Conservation (phyloP, 2,113 vertebrate genomes). For the Colaptes auratus region DNA sequence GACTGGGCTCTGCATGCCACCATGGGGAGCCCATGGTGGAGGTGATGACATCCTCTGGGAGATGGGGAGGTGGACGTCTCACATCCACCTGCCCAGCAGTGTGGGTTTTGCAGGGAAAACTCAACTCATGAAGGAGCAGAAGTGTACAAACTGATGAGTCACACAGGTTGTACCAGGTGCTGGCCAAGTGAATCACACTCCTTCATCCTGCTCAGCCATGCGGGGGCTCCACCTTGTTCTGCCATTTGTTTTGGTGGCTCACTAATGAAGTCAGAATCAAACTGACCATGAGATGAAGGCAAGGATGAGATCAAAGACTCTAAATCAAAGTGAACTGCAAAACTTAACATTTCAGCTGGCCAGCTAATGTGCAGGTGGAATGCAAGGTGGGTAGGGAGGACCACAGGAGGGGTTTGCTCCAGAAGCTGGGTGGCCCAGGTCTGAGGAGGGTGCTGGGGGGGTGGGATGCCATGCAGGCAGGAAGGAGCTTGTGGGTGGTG, state of each 20-base stretch:
- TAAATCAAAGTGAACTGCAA: too few species aligned
- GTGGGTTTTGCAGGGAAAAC: background rate
- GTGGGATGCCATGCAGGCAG: background rate
- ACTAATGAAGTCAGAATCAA: too few species aligned
- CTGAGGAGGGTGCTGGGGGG: background rate
- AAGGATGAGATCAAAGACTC: too few species aligned
- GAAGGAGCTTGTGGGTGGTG: background rate
- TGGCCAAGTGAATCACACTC: background rate
- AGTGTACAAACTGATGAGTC: background rate
- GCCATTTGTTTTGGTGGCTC: background rate
- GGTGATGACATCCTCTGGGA: background rate
- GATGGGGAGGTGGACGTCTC: background rate
- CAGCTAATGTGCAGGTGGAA: background rate
- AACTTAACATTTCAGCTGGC: background rate
- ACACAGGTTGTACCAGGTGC: background rate
- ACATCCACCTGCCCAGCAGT: background rate
- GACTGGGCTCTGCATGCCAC: background rate
- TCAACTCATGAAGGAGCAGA: background rate
- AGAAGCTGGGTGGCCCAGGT: background rate
- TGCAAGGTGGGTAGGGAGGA: background rate
- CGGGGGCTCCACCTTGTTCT: background rate
- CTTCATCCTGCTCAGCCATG: background rate
- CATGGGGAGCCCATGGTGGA: background rate
- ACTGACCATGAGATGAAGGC: background rate
- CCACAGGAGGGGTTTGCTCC: background rate